A percentile compares a stretch with the other conserved stretches of the same genome.
These are phyloP conservation scores for Ursus arctos DNA, from an alignment of 2,113 vertebrate genomes.

Conservation along the genomic window DNA sequence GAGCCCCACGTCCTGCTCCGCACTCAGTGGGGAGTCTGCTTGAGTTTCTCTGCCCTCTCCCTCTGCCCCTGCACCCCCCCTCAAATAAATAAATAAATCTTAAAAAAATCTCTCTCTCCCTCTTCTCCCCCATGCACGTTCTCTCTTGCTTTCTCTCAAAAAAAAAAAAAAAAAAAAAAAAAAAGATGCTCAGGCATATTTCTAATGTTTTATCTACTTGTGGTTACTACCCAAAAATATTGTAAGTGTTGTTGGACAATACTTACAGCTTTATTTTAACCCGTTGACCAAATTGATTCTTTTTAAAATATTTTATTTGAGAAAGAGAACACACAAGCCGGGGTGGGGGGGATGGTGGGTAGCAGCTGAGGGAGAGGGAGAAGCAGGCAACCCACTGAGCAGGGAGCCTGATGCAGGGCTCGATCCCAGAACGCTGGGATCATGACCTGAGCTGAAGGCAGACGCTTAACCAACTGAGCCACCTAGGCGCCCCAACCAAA, in stretches of 20 bases:
- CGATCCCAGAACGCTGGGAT: no score
- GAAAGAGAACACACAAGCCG: no score
- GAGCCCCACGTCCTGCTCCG: accelerated
- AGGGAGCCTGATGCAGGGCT: no score
- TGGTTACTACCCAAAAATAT: not conserved
- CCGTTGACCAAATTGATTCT: not conserved
- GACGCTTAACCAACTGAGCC: no score
- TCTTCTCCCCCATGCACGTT: not conserved
- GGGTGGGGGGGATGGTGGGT: no score
- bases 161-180: not conserved
- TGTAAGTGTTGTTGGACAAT: not conserved
- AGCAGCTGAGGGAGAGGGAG: no score
- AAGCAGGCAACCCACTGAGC: no score
- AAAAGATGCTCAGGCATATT: not conserved
- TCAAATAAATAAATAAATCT: not conserved
- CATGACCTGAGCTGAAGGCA: no score
- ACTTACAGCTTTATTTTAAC: slow-evolving; percentile 10
- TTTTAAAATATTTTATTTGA: not conserved
- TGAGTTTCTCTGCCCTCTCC: not conserved
- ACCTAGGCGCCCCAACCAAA: not conserved
- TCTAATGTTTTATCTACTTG: slow-evolving; percentile 22
- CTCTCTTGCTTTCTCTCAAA: not conserved
- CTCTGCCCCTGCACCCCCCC: not conserved
- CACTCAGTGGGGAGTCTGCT: not conserved
- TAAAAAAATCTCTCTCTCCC: not conserved